phyloP scores from a whole-genome alignment of 2,113 vertebrate species.

The Oncorhynchus tshawytscha region DNA sequence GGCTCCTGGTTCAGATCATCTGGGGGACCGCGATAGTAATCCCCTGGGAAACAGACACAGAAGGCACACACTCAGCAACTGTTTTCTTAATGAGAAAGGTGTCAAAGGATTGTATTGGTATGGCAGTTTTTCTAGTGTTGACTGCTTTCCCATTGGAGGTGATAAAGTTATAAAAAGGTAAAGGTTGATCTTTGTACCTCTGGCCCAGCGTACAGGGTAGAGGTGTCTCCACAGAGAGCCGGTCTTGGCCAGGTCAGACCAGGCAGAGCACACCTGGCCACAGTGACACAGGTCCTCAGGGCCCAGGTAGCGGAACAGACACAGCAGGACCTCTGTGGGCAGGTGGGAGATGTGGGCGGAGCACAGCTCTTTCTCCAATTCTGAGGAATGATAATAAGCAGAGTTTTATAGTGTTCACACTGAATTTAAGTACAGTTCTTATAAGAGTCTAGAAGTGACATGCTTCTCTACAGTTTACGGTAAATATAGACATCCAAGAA shows the following conservation, averaged over 20 bases:
- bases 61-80: background rate
- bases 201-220: conserved; percentile 93
- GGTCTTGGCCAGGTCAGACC: conserved; percentile 86
- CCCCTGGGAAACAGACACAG: conserved; percentile 68
- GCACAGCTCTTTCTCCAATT: conserved; percentile 62
- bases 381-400: conserved; percentile 30
- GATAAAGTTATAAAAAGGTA: background rate
- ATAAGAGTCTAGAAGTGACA: background rate
- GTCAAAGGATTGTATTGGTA: background rate
- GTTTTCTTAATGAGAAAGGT: background rate
- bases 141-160: too few relatives aligned
- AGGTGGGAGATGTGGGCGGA: conserved; percentile 80
- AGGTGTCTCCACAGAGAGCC: conserved; percentile 95
- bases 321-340: conserved; percentile 91
- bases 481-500: background rate
- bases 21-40: conserved; percentile 85
- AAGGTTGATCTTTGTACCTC: conserved; percentile 73
- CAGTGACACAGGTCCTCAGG: conserved; percentile 91
- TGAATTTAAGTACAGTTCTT: background rate
- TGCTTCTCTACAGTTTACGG: background rate
- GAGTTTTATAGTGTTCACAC: background rate
- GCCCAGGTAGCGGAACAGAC: conserved; percentile 87
- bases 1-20: conserved; percentile 82
- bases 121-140: too few relatives aligned
- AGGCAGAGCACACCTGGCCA: conserved; percentile 87